A percentile compares a stretch with the other conserved stretches of the same genome.
Evolutionary conservation across 2,113 vertebrate genomes (phyloP).

Genomic region (Phrynosoma platyrhinos): DNA sequence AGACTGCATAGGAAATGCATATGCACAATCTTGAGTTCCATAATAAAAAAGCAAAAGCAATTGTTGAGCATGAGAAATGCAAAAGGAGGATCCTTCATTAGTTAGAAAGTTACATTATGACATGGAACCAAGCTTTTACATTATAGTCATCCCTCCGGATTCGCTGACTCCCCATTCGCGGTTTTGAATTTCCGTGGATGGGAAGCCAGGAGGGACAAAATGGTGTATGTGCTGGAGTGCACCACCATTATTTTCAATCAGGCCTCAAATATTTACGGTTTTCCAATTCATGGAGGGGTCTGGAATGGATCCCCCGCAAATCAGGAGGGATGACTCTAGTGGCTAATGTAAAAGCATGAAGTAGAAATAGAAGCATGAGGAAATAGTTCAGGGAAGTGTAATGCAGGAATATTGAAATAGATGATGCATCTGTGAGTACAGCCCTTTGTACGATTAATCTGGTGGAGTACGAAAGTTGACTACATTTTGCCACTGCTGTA

Average conservation of each 20-base stretch:
- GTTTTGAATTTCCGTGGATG: too few species aligned
- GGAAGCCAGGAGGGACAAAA: too few species aligned
- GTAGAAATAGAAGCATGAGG: neutral
- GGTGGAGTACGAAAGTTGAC: neutral
- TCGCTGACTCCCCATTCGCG: too few species aligned
- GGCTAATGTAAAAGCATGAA: too few species aligned
- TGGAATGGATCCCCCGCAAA: too few species aligned
- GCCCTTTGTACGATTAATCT: neutral
- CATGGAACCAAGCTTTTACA: neutral
- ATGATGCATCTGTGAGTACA: neutral
- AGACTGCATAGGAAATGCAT: neutral
- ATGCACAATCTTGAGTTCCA: neutral
- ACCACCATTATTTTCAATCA: too few species aligned
- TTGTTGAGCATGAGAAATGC: neutral
- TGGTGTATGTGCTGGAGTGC: too few species aligned
- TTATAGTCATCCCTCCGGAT: neutral
- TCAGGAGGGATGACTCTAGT: too few species aligned
- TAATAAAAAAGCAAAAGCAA: neutral
- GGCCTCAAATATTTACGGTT: too few species aligned
- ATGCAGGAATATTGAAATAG: neutral
- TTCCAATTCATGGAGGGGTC: too few species aligned
- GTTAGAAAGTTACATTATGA: neutral
- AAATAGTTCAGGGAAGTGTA: neutral
- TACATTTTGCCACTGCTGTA: neutral
- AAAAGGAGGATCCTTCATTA: neutral